phyloP scores from a whole-genome alignment of 2,888 invertebrate species.

The Cryptophagus acutangulus region DNA sequence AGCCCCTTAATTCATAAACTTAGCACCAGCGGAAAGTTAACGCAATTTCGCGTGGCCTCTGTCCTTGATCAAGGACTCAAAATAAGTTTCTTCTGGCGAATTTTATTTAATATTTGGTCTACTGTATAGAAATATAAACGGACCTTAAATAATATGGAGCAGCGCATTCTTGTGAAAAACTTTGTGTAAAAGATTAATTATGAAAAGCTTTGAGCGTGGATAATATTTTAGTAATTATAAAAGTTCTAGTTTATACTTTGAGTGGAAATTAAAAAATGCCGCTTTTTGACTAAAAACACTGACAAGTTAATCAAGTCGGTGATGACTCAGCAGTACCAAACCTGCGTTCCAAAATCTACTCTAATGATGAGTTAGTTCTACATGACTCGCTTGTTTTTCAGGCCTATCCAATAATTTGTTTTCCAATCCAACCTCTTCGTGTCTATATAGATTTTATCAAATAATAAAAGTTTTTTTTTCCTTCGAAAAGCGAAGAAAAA shows the following conservation, averaged over 20 bases:
- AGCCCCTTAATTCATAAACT: too few relatives aligned
- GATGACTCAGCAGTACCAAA: slow-evolving; percentile 43
- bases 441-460: slow-evolving; percentile 8
- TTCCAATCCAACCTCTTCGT: slow-evolving; percentile 18
- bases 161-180: too few relatives aligned
- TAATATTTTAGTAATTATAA: slow-evolving; percentile 37
- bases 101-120: too few relatives aligned
- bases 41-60: too few relatives aligned
- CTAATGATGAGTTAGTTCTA: slow-evolving; percentile 42
- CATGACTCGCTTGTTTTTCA: slow-evolving; percentile 38
- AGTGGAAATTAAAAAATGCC: slow-evolving; percentile 37
- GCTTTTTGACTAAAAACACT: slow-evolving; percentile 46
- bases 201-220: slow-evolving; percentile 29
- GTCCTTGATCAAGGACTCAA: too few relatives aligned
- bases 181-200: slow-evolving; percentile 33
- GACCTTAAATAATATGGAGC: too few relatives aligned
- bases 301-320: slow-evolving; percentile 46
- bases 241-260: slow-evolving; percentile 27
- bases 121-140: too few relatives aligned
- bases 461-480: slow-evolving; percentile 8
- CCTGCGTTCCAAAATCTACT: slow-evolving; percentile 43
- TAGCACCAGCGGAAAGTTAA: too few relatives aligned
- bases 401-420: slow-evolving; percentile 31
- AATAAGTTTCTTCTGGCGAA: too few relatives aligned
- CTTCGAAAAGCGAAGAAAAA: too few relatives aligned